phyloP scores from a whole-genome alignment of 2,888 invertebrate species.

The Fragum fragum region DNA sequence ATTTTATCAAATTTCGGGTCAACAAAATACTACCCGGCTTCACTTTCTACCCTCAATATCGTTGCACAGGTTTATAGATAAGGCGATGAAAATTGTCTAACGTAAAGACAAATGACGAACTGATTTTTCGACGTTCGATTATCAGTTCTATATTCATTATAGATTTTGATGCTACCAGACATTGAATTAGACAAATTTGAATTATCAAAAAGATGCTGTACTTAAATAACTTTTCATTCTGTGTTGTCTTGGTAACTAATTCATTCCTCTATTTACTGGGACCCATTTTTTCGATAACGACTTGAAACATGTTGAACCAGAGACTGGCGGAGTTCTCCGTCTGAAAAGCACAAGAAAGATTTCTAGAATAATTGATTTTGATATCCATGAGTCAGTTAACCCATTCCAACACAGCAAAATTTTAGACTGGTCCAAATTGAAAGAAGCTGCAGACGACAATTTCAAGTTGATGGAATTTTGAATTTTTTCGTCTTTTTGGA shows the following conservation, averaged over 20 bases:
- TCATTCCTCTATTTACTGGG: background rate
- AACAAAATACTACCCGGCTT: background rate
- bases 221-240: background rate
- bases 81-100: background rate
- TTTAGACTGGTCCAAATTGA: too few species aligned
- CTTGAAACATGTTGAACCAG: constrained; percentile 42
- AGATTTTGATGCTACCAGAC: too few species aligned
- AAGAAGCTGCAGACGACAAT: too few species aligned
- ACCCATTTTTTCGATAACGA: constrained; percentile 49
- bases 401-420: too few species aligned
- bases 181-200: too few species aligned
- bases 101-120: background rate
- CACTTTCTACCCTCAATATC: background rate
- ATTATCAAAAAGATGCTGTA: too few species aligned
- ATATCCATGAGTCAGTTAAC: constrained; percentile 50
- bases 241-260: background rate
- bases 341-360: constrained; percentile 55
- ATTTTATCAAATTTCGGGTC: background rate
- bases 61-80: background rate
- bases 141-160: too few species aligned
- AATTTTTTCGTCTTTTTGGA: too few species aligned
- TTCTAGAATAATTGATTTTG: constrained; percentile 52
- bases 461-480: too few species aligned
- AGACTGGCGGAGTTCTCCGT: constrained; percentile 53
- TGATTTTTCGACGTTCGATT: too few species aligned